Evolutionary conservation across 2,113 vertebrate genomes (phyloP), one percentile per base, ranked within the genome.

Genomic region (Galemys pyrenaicus): DNA sequence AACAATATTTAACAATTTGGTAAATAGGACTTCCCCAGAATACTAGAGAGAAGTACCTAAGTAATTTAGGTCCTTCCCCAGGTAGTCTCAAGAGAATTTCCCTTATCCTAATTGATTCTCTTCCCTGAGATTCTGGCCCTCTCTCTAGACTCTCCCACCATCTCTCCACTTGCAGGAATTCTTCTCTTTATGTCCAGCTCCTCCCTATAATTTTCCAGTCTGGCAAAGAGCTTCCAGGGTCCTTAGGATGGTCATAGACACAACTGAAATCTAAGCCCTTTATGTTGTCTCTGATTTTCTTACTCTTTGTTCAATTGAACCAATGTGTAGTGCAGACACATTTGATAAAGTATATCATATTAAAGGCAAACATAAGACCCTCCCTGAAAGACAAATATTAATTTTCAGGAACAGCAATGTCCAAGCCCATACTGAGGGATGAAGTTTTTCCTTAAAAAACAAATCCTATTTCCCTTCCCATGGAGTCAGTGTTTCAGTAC

Each of bases 1-100:
- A 74, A n/a, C 88, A 81, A 78, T 81, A 74, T 46, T 94, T 93
- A n/a, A 64, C 80, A 73, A 68, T 13, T n/a, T 51, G 13, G 62
- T 74, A 88, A 75, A 37, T 51, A 64, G 5, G 12, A 68, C n/a
- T 68, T 91, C 67, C 24, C 30, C 24, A 54, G 41, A 62, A 32
- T 56, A 16, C 41, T 46, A 87, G 75, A 87, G 65, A 92, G 15
- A 82, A 70, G 24, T 6, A 68, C 19, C 5, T 91, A 91, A 46
- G 37, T 68, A 54, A 83, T 49, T 60, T 32, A 58, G 80, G 78
- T 17, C 17, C 22, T 37, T 90, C 9, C n/a, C 46, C 64, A 74
- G 49, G 65, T 11, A 16, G 4, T 68, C 9, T 28, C 35, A 22
- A 4, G 26, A 73, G 73, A 64, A 32, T 78, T 92, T 67, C 44